phyloP scores from a whole-genome alignment of 2,888 invertebrate genomes.

The Eumerus sabulonum region DNA sequence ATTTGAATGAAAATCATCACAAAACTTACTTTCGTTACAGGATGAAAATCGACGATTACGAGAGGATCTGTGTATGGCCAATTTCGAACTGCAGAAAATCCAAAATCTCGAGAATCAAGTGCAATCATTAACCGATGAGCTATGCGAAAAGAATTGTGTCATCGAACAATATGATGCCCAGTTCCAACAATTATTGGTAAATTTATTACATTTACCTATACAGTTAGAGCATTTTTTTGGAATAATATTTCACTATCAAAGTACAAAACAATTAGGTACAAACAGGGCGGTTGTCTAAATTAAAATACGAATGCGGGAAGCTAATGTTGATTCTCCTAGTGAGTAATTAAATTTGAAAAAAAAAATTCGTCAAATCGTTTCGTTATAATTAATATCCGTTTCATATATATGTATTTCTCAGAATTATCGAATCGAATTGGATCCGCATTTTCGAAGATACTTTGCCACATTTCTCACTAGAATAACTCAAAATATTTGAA shows the following conservation, averaged over 20 bases:
- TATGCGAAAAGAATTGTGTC: conserved; percentile 45
- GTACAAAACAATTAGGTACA: conserved; percentile 65
- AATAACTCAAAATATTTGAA: conserved; percentile 15
- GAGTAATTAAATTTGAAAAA: conserved; percentile 38
- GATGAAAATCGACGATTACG: conserved; percentile 42
- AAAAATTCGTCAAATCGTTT: background rate
- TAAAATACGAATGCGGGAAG: conserved; percentile 40
- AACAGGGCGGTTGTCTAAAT: conserved; percentile 43
- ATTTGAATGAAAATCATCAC: too few species aligned
- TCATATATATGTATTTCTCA: conserved; percentile 13
- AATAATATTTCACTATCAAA: conserved; percentile 64
- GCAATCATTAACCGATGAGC: conserved; percentile 20
- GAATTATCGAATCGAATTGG: conserved; percentile 49
- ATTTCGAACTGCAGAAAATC: conserved; percentile 13
- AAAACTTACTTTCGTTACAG: conserved; percentile 31
- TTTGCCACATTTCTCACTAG: conserved; percentile 28
- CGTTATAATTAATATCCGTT: background rate
- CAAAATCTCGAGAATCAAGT: conserved; percentile 27
- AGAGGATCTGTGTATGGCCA: conserved; percentile 34
- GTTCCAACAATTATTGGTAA: conserved; percentile 56
- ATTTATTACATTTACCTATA: background rate
- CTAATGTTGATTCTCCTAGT: conserved; percentile 57
- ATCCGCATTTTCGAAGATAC: conserved; percentile 25
- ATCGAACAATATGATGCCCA: conserved; percentile 55
- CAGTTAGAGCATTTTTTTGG: conserved; percentile 21